Evolutionary conservation across 1,140 invertebrate genomes (phyloP), one percentile per base, ranked within the genome.

Genomic region (Aphelinus certus): DNA sequence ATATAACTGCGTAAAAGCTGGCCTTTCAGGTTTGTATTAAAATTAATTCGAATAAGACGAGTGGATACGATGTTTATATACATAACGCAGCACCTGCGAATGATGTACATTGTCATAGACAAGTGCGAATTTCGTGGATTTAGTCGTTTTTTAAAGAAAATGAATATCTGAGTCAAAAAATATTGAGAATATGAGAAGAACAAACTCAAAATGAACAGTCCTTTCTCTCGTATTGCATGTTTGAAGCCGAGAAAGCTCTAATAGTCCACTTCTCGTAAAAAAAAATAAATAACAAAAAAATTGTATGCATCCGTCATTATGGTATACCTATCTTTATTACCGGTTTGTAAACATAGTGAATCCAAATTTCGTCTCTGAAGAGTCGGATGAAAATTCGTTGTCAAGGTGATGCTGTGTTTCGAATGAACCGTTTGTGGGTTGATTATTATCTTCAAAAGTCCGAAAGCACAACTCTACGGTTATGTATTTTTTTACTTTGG

Each of bases 21-120:
- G 84, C 65, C 83, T 85, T 83, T 82, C 78, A 75, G 70, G 78
- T 84, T 82, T 82, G 72, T 82, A 79, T 84, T 83, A 79, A 82
- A 82, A 83, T 83, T 81, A 80, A 82, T 81, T 80, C 76, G 62
- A 69, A 26, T 55, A 66, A 65, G 57, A 66, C 51, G 68, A 62
- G 56, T 63, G 51, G 47, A 64, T 68, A 74, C 60, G 58, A 63
- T 68, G 10, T 73, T 61, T 67, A 73, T 73, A 68, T 68, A 26
- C 26, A 68, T 68, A 74, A 53, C 56, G 48, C 63, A 73, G 64
- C 61, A 76, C 63, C 65, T 70, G 76, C 56, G 75, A 76, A 61
- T 75, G 65, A 64, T 57, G 72, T 73, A 56, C 66, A 77, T 70
- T 73, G 65, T 70, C 66, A 68, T 74, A 68, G 43, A 68, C 65